Evolutionary conservation across 2,888 invertebrate genomes (phyloP).

Genomic region (Drosophila colorata): DNA sequence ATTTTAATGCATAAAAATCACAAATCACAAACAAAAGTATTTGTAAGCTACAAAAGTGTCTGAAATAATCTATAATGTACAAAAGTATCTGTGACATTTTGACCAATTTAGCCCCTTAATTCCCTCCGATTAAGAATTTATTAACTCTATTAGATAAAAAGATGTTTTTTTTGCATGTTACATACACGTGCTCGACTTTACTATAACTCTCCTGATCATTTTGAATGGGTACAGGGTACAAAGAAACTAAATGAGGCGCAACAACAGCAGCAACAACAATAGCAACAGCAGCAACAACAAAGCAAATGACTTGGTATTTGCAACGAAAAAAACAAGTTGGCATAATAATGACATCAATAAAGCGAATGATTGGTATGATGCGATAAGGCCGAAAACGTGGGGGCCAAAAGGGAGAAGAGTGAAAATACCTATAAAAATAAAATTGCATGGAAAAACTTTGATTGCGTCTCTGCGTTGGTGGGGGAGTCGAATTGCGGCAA

Average conservation of each 20-base stretch:
- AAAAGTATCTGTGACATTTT: too few species aligned
- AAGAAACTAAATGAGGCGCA: conserved; percentile 58
- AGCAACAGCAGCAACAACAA: conserved; percentile 24
- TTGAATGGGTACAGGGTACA: conserved; percentile 3
- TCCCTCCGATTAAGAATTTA: too few species aligned
- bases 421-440: conserved; percentile 28
- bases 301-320: conserved; percentile 63
- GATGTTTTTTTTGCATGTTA: not conserved
- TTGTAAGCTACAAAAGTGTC: not conserved
- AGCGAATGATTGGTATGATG: conserved; percentile 67
- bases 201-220: not conserved
- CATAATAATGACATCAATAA: conserved; percentile 77
- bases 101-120: too few species aligned
- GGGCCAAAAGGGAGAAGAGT: conserved; percentile 24
- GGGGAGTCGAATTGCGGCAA: conserved; percentile 14
- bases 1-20: not conserved
- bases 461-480: conserved; percentile 30
- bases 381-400: conserved; percentile 64
- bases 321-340: conserved; percentile 50
- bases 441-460: conserved; percentile 65
- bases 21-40: not conserved
- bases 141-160: not conserved
- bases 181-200: not conserved
- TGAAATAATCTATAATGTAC: not conserved
- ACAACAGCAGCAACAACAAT: conserved; percentile 23